Conservation (phyloP, 23 tunicate genomes). For the Trididemnum nubilum region DNA sequence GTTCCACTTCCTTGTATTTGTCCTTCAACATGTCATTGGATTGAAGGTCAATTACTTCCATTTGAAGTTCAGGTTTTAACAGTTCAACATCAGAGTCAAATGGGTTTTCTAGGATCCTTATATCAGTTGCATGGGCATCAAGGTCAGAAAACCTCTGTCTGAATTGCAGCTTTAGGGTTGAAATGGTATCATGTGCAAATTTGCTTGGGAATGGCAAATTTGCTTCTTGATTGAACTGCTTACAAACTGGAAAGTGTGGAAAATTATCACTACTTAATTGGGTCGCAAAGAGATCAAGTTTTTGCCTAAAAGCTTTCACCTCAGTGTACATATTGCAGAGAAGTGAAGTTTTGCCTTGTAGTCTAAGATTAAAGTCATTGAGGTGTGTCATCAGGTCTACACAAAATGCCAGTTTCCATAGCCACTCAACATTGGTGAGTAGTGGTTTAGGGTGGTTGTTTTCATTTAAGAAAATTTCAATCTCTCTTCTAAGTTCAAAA, state of each 20-base stretch:
- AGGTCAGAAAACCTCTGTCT: background rate
- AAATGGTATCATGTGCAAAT: conserved; percentile 1
- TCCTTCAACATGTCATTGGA: conserved; percentile 4
- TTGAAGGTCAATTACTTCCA: background rate
- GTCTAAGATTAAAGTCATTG: conserved; percentile 5
- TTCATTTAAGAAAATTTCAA: background rate
- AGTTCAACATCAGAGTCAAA: background rate
- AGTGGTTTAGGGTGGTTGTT: background rate
- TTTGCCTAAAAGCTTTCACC: background rate
- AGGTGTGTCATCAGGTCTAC: background rate
- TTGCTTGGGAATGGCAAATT: too few relatives aligned
- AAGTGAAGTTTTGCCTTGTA: conserved; percentile 12
- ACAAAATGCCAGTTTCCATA: background rate
- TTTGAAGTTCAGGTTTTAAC: background rate
- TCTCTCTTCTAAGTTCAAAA: background rate
- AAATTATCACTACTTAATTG: background rate
- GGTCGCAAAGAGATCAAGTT: background rate
- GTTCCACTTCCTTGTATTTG: background rate
- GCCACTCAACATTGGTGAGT: background rate
- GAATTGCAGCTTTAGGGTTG: background rate
- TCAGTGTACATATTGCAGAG: background rate
- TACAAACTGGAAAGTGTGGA: background rate
- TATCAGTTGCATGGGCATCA: background rate
- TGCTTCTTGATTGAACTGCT: background rate
- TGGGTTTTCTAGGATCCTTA: background rate